phyloP scores from a whole-genome alignment of 1,140 invertebrate species.

The Thaumetopoea pityocampa region DNA sequence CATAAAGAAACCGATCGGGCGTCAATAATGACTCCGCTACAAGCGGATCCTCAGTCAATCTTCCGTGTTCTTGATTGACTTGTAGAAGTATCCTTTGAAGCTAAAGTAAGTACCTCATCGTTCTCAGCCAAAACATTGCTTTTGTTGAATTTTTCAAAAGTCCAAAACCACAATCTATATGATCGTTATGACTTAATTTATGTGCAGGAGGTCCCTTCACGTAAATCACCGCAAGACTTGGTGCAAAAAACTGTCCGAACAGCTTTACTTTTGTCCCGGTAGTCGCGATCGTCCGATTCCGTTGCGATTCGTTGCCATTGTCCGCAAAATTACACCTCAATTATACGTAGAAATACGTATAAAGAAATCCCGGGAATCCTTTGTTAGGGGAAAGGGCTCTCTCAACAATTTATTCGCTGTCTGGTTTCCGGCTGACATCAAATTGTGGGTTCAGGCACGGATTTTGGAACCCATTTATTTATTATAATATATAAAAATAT shows the following conservation, averaged over 20 bases:
- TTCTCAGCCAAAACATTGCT: constrained; percentile 14
- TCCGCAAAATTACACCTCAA: constrained; percentile 45
- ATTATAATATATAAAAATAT: constrained; percentile 1
- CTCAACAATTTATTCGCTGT: constrained; percentile 39
- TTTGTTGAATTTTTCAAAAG: constrained; percentile 31
- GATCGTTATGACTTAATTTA: constrained; percentile 28
- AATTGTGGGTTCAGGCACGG: constrained; percentile 15
- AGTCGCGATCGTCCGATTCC: constrained; percentile 26
- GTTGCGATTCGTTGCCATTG: constrained; percentile 32
- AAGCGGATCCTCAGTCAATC: constrained; percentile 20
- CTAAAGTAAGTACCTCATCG: constrained; percentile 14
- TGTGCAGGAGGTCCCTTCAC: constrained; percentile 27
- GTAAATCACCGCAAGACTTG: constrained; percentile 36
- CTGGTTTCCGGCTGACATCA: constrained; percentile 38
- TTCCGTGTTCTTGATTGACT: constrained; percentile 20
- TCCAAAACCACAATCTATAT: constrained; percentile 21
- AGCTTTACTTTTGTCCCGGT: constrained; percentile 30
- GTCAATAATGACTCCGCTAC: constrained; percentile 23
- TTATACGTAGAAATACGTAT: constrained; percentile 33
- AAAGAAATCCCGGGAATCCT: constrained; percentile 26
- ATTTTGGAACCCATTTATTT: constrained; percentile 7
- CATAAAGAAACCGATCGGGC: constrained; percentile 34
- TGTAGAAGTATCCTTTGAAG: constrained; percentile 32
- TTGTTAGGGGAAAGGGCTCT: constrained; percentile 31
- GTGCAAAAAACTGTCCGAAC: constrained; percentile 37